Conservation (phyloP, 1,140 invertebrate species). For the Cheumatopsyche charites region DNA sequence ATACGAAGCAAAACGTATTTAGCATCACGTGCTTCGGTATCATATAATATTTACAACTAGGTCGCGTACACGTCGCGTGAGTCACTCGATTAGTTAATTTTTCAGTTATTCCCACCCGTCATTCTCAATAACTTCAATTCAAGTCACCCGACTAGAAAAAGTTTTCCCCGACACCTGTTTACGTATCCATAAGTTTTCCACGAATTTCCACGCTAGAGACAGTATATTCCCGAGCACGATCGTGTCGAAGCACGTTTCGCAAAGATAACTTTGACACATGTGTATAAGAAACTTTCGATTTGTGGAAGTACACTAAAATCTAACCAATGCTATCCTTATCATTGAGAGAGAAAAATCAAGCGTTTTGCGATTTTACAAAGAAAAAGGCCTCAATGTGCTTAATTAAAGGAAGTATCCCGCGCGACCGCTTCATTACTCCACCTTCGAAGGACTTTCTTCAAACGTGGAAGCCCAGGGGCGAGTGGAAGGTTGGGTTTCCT, state of each 20-base stretch:
- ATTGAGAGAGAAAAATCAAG: too few relatives aligned
- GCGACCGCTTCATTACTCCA: conserved; percentile 36
- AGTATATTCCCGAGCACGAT: background rate
- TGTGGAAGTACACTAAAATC: too few relatives aligned
- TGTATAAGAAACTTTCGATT: too few relatives aligned
- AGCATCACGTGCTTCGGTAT: too few relatives aligned
- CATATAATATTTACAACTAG: background rate
- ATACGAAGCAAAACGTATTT: background rate
- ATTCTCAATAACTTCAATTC: conserved; percentile 9
- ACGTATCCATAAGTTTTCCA: background rate
- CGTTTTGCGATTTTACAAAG: too few relatives aligned
- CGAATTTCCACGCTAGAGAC: background rate
- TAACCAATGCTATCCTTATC: too few relatives aligned
- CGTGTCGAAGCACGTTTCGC: background rate
- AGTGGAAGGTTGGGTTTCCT: conserved; percentile 28
- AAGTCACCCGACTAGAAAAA: background rate
- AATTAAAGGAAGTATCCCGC: conserved; percentile 32
- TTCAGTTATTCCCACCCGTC: background rate
- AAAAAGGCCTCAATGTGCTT: conserved; percentile 28
- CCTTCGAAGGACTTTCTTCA: background rate
- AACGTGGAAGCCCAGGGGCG: background rate
- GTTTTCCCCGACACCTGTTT: conserved; percentile 9
- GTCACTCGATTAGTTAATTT: conserved; percentile 14
- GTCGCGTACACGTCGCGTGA: background rate
- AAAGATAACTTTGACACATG: conserved; percentile 11